Evolutionary conservation across 2,797 vertebrate species (phyloP).

Genomic region (Sebastes trivittatus): DNA sequence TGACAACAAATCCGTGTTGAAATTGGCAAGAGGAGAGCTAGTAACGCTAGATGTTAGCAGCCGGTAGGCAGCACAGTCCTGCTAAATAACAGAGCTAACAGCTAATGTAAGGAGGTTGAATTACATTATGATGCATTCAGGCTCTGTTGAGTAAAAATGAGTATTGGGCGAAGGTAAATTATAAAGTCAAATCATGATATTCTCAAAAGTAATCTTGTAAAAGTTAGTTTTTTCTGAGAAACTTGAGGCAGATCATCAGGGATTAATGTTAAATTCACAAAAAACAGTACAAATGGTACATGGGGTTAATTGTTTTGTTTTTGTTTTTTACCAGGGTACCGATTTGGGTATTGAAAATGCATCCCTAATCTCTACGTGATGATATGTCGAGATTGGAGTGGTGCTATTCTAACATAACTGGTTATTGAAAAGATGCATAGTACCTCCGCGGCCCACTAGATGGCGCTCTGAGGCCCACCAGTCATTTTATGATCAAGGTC

Average conservation of each 20-base stretch:
- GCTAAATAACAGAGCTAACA: no score
- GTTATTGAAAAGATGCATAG: not conserved
- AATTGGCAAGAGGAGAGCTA: not conserved
- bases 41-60: accelerated
- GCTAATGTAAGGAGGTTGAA: no score
- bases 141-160: no score
- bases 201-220: not conserved
- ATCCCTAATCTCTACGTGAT: not conserved
- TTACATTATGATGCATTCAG: no score
- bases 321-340: no score
- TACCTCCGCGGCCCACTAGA: not conserved
- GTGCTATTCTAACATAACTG: not conserved
- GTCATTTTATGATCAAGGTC: not conserved
- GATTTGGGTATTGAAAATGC: no score
- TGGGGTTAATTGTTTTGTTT: no score
- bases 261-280: no score
- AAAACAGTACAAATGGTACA: no score
- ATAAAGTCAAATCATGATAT: not conserved
- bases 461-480: not conserved
- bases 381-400: not conserved
- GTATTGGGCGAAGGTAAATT: no score
- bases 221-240: not conserved
- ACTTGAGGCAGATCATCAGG: not conserved
- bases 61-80: accelerated
- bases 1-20: not conserved